Evolutionary conservation across 2,113 vertebrate species (phyloP).

Genomic region (Polypterus senegalus): DNA sequence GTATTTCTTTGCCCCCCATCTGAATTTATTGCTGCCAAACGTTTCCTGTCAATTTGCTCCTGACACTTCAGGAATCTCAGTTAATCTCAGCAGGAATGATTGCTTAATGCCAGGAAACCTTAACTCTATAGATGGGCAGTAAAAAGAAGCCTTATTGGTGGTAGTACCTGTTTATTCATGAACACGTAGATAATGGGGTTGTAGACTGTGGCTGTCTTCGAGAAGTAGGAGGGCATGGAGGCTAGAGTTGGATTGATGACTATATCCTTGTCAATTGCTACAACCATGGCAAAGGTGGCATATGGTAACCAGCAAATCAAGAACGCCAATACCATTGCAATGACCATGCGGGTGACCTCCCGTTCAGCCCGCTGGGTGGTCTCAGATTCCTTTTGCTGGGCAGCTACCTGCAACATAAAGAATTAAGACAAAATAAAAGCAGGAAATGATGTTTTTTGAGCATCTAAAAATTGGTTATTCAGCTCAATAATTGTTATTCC

Average conservation of each 20-base stretch:
- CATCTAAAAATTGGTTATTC: too few species aligned
- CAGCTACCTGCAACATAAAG: slow-evolving; percentile 12
- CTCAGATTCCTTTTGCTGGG: slow-evolving; percentile 28
- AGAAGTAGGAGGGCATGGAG: slow-evolving; percentile 46
- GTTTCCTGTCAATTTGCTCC: too few species aligned
- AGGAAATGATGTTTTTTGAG: too few species aligned
- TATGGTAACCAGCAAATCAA: slow-evolving; percentile 47
- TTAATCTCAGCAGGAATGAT: too few species aligned
- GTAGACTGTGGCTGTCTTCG: slow-evolving; percentile 41
- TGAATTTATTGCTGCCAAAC: too few species aligned
- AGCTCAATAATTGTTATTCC: too few species aligned
- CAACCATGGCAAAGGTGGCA: slow-evolving; percentile 34
- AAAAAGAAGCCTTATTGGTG: background rate
- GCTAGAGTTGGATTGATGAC: slow-evolving; percentile 29
- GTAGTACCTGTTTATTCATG: slow-evolving; percentile 46
- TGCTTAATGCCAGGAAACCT: too few species aligned
- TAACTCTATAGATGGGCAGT: background rate
- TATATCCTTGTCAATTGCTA: slow-evolving; percentile 33
- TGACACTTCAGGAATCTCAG: too few species aligned
- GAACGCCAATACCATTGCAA: slow-evolving; percentile 39
- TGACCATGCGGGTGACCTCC: slow-evolving; percentile 38
- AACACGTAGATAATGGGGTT: slow-evolving; percentile 46
- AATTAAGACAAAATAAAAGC: too few species aligned
- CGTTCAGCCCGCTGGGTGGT: slow-evolving; percentile 30
- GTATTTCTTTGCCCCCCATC: too few species aligned